Evolutionary conservation across 2,888 invertebrate species (phyloP).

Genomic region (Spodoptera picta): DNA sequence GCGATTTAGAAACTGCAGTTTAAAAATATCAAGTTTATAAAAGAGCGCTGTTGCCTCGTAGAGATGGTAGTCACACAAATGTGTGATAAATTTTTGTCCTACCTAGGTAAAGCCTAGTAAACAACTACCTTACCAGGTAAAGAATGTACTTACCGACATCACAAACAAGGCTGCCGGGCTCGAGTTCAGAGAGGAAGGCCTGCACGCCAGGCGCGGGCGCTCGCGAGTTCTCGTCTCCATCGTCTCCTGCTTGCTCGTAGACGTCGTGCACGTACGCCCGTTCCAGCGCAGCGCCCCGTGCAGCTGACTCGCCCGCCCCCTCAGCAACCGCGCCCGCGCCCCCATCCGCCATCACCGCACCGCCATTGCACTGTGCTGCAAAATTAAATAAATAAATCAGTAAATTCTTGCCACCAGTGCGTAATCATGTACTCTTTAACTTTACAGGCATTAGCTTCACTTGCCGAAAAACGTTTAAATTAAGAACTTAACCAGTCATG

Average conservation of each 20-base stretch:
- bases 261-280: constrained; percentile 97
- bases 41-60: too few relatives aligned
- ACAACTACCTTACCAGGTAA: too few relatives aligned
- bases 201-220: constrained; percentile 91
- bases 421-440: too few relatives aligned
- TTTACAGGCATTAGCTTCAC: too few relatives aligned
- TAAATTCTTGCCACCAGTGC: too few relatives aligned
- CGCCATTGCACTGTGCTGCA: constrained; percentile 80
- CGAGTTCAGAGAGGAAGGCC: constrained; percentile 95
- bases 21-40: too few relatives aligned
- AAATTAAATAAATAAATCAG: constrained; percentile 27
- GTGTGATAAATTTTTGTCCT: too few relatives aligned
- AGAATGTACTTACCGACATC: constrained; percentile 93
- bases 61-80: too few relatives aligned
- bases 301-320: constrained; percentile 72
- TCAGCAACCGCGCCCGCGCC: constrained; percentile 69
- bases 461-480: too few relatives aligned
- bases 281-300: constrained; percentile 80
- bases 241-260: constrained; percentile 96
- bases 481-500: too few relatives aligned
- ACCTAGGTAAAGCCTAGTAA: too few relatives aligned
- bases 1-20: too few relatives aligned
- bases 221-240: constrained; percentile 79
- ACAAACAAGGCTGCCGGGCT: constrained; percentile 97
- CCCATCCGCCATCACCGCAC: constrained; percentile 87